These are phyloP conservation scores for Moxostoma hubbsi DNA, from an alignment of 2,797 vertebrate species.

Conservation along the genomic window DNA sequence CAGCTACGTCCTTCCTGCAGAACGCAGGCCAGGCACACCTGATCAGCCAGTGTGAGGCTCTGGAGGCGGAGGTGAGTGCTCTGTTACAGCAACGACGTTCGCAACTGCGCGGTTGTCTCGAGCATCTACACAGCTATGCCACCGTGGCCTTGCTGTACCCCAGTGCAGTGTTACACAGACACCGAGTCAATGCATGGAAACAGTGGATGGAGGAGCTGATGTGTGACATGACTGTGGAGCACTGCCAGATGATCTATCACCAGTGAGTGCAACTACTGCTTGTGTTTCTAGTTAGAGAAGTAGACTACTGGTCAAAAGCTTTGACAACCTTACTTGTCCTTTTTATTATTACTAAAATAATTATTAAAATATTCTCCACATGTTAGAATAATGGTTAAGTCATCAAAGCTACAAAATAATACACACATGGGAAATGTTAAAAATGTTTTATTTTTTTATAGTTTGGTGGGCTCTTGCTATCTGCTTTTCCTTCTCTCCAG, in stretches of 20 bases:
- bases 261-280: slow-evolving; percentile 78
- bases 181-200: slow-evolving; percentile 94
- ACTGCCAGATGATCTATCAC: slow-evolving; percentile 89
- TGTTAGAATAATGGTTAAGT: too few species aligned
- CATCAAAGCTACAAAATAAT: too few species aligned
- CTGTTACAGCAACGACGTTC: slow-evolving; percentile 93
- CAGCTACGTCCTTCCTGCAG: slow-evolving; percentile 94
- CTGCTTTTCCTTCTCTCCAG: too few species aligned
- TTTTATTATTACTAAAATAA: too few species aligned
- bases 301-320: neutral
- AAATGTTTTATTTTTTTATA: too few species aligned
- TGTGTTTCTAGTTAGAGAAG: neutral
- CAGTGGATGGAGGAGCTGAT: slow-evolving; percentile 96
- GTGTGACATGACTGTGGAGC: slow-evolving; percentile 88
- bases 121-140: slow-evolving; percentile 96
- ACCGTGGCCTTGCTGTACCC: slow-evolving; percentile 96
- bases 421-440: too few species aligned
- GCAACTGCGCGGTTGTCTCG: slow-evolving; percentile 88
- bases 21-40: slow-evolving; percentile 96
- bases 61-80: slow-evolving; percentile 90
- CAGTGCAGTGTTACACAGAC: slow-evolving; percentile 87
- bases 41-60: slow-evolving; percentile 93
- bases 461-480: too few species aligned
- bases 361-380: too few species aligned
- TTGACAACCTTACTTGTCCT: too few species aligned